phyloP scores from a whole-genome alignment of 2,113 vertebrate species.

The Poecile atricapillus region DNA sequence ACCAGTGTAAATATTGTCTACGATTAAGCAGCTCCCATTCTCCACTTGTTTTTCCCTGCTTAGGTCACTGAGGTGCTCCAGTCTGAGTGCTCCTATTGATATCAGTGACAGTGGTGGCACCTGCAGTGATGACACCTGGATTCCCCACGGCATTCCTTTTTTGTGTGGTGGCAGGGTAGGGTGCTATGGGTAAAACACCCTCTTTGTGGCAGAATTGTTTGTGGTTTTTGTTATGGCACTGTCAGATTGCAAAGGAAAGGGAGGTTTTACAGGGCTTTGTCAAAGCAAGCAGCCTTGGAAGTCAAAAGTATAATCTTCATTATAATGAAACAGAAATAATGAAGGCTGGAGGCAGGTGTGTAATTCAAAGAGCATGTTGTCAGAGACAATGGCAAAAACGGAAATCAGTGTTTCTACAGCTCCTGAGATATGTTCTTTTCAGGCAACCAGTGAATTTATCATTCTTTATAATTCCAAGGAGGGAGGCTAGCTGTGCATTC shows the following conservation, averaged over 20 bases:
- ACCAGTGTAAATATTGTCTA: fast-evolving
- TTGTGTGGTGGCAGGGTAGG: background rate
- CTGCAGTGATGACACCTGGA: too few relatives aligned
- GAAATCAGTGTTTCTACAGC: background rate
- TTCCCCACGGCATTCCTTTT: fast-evolving
- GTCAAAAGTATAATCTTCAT: background rate
- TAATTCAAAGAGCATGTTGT: slow-evolving; percentile 11
- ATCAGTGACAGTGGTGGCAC: background rate
- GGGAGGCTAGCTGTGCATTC: background rate
- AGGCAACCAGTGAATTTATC: background rate
- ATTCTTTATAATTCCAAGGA: background rate
- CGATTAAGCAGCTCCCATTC: background rate
- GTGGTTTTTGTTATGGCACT: background rate
- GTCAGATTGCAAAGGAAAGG: background rate
- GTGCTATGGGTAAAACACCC: background rate
- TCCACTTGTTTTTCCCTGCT: background rate
- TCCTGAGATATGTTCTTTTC: background rate
- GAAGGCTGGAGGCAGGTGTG: slow-evolving; percentile 15
- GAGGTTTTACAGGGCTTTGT: background rate
- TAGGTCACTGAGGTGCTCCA: background rate
- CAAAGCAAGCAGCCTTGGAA: background rate
- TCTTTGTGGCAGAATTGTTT: background rate
- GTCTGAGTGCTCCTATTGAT: background rate
- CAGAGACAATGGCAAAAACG: background rate
- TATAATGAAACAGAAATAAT: slow-evolving; percentile 27